A percentile compares a stretch with the other conserved stretches of the same genome.
Evolutionary conservation across 2,888 invertebrate genomes (phyloP).

Genomic region (Drosophila histrio): DNA sequence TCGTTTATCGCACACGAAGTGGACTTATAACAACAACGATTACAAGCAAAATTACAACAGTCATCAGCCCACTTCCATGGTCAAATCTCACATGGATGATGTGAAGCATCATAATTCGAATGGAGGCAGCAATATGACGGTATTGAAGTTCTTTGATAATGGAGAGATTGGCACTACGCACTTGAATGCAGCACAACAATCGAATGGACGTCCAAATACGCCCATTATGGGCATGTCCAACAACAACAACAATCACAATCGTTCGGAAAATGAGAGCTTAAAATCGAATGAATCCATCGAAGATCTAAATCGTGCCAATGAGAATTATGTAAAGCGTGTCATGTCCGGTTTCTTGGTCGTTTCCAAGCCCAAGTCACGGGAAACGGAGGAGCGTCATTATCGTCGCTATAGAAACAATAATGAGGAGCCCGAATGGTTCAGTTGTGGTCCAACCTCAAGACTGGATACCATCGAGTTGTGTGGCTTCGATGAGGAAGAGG

Average conservation of each 20-base stretch:
- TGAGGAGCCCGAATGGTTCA: constrained; percentile 83
- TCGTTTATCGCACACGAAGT: constrained; percentile 80
- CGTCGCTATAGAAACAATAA: constrained; percentile 77
- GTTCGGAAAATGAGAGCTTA: constrained; percentile 60
- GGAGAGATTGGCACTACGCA: constrained; percentile 51
- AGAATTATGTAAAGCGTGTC: constrained; percentile 82
- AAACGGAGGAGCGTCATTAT: constrained; percentile 75
- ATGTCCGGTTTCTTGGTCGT: constrained; percentile 80
- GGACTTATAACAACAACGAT: constrained; percentile 58
- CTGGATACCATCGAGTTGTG: constrained; percentile 82
- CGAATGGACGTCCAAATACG: constrained; percentile 59
- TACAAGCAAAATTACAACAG: constrained; percentile 44
- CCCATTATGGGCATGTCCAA: constrained; percentile 62
- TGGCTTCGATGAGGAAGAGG: constrained; percentile 82
- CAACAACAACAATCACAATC: constrained; percentile 37
- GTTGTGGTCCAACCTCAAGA: constrained; percentile 82
- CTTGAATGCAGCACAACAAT: constrained; percentile 11
- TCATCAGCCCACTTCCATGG: constrained; percentile 16
- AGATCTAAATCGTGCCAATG: constrained; percentile 67
- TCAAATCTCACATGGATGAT: constrained; percentile 48
- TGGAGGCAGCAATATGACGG: constrained; percentile 42
- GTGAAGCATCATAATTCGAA: constrained; percentile 26
- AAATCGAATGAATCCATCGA: constrained; percentile 64
- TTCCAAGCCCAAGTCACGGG: constrained; percentile 78
- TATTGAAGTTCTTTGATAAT: constrained; percentile 68